A percentile compares a stretch with the other conserved stretches of the same genome.
These are phyloP conservation scores for Falcunculus frontatus DNA, from an alignment of 2,113 vertebrate genomes.

Conservation along the genomic window DNA sequence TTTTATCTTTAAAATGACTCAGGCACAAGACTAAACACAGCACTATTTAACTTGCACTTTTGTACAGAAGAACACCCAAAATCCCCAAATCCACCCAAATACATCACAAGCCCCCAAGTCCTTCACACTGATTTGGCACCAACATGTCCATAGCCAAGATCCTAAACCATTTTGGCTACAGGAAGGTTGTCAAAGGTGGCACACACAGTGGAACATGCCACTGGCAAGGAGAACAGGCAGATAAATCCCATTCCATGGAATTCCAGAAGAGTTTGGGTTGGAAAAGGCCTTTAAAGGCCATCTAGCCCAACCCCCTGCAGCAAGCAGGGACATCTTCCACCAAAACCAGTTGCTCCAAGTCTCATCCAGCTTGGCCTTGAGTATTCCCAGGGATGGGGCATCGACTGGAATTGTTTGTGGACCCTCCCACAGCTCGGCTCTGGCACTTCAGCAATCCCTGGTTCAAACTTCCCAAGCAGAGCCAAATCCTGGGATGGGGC, in stretches of 20 bases:
- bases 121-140: not conserved
- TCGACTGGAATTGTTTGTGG: fast-evolving
- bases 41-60: not conserved
- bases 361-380: not conserved
- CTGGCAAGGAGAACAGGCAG: not conserved
- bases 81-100: not conserved
- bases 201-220: not conserved
- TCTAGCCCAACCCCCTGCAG: not conserved
- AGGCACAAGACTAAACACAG: not conserved
- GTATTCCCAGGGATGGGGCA: not conserved
- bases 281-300: not conserved
- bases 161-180: not conserved
- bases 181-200: not conserved
- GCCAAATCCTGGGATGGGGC: not conserved
- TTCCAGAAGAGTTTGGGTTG: not conserved
- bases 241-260: not conserved
- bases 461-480: not conserved
- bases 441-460: not conserved
- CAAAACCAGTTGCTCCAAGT: not conserved
- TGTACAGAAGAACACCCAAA: not conserved
- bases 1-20: not conserved
- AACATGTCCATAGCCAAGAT: not conserved
- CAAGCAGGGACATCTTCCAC: not conserved
- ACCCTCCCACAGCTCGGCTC: not conserved
- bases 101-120: not conserved